These are phyloP conservation scores for Trachops cirrhosus DNA, from an alignment of 2,797 vertebrate species.

Conservation along the genomic window DNA sequence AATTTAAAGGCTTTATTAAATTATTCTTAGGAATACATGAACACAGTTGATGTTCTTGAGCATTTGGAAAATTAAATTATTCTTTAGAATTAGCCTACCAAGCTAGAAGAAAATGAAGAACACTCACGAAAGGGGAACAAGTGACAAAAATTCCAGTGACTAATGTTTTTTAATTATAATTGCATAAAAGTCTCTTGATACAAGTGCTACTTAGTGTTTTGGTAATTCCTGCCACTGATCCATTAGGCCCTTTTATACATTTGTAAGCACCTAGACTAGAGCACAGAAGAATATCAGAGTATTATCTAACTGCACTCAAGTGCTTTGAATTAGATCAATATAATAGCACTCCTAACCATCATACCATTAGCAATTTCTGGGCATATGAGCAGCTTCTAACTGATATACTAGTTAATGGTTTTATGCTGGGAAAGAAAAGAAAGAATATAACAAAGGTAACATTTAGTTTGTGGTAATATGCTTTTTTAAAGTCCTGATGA, in stretches of 20 bases:
- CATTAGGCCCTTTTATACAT: constrained; percentile 9
- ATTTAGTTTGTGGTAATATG: background rate
- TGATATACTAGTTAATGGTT: background rate
- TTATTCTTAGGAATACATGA: constrained; percentile 10
- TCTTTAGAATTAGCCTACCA: constrained; percentile 22
- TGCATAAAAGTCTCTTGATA: constrained; percentile 63
- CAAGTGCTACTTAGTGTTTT: constrained; percentile 53
- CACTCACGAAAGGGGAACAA: background rate
- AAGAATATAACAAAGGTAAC: constrained; percentile 16
- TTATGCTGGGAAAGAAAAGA: constrained; percentile 2
- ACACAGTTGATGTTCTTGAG: constrained; percentile 42
- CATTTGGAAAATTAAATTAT: constrained; percentile 51
- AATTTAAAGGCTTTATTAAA: constrained; percentile 23
- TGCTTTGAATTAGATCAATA: constrained; percentile 47
- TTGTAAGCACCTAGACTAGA: background rate
- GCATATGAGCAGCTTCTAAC: constrained; percentile 40
- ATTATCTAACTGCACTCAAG: constrained; percentile 32
- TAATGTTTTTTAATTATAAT: constrained; percentile 66
- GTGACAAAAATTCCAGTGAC: constrained; percentile 56
- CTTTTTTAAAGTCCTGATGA: background rate
- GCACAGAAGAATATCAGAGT: constrained; percentile 19
- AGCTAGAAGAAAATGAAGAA: constrained; percentile 51
- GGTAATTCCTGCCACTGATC: constrained; percentile 38
- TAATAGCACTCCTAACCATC: background rate
- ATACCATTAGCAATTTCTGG: background rate